A percentile compares a stretch with the other conserved stretches of the same genome.
These are phyloP conservation scores for Sula dactylatra DNA, from an alignment of 2,113 vertebrate species.

Conservation along the genomic window DNA sequence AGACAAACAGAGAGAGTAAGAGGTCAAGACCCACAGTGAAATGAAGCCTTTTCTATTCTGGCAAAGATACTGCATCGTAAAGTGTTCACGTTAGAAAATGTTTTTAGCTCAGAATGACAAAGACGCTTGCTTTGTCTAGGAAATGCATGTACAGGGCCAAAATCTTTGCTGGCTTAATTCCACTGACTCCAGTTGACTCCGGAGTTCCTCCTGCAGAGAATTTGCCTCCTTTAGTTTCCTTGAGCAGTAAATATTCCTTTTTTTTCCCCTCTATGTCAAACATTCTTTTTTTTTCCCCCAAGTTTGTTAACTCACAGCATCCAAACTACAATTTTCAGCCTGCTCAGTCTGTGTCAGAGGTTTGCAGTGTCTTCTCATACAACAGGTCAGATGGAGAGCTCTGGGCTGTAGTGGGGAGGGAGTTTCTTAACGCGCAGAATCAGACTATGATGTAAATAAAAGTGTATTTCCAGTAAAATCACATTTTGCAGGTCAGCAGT, in stretches of 20 bases:
- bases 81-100: background rate
- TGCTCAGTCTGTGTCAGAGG: background rate
- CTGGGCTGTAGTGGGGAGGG: background rate
- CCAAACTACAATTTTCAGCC: background rate
- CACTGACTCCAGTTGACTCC: background rate
- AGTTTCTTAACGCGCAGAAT: background rate
- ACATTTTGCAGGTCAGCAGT: background rate
- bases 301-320: background rate
- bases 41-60: slow-evolving; percentile 43
- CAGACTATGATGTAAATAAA: background rate
- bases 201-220: background rate
- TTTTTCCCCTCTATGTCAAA: background rate
- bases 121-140: slow-evolving; percentile 11
- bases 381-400: background rate
- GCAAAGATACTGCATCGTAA: background rate
- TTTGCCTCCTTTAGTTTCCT: background rate
- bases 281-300: rapidly evolving
- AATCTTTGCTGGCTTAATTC: background rate
- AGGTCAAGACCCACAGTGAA: slow-evolving; percentile 56
- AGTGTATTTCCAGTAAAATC: slow-evolving; percentile 16
- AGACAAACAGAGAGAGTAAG: background rate
- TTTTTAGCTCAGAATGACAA: slow-evolving; percentile 16
- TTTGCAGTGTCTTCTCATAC: background rate
- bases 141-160: background rate
- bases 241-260: background rate